phyloP scores from a whole-genome alignment of 2,888 invertebrate species.

The Carcina quercana region DNA sequence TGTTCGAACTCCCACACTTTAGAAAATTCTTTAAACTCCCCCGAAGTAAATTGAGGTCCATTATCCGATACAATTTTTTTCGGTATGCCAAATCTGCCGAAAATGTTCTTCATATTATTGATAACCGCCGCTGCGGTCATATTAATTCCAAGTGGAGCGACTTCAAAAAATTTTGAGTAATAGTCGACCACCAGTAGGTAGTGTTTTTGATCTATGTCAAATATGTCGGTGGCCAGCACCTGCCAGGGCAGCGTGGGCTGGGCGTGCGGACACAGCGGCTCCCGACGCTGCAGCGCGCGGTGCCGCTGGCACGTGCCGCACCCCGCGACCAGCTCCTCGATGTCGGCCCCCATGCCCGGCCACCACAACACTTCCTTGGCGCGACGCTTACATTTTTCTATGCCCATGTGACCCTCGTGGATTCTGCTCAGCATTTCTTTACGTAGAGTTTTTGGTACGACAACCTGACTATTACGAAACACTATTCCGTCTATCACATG shows the following conservation, averaged over 20 bases:
- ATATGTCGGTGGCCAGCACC: slow-evolving; percentile 3
- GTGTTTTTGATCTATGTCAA: slow-evolving; percentile 1
- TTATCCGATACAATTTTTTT: slow-evolving; percentile 6
- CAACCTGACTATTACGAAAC: slow-evolving; percentile 1
- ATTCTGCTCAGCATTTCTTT: slow-evolving; percentile 7
- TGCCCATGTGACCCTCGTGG: slow-evolving; percentile 12
- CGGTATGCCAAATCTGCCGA: slow-evolving; percentile 6
- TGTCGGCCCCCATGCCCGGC: slow-evolving; percentile 16
- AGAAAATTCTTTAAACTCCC: slow-evolving; percentile 5
- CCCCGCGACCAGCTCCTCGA: slow-evolving; percentile 10
- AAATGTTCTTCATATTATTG: slow-evolving; percentile 6
- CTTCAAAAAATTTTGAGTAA: slow-evolving; percentile 7
- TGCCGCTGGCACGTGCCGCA: slow-evolving; percentile 14
- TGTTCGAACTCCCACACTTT: slow-evolving; percentile 8
- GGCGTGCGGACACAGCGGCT: slow-evolving; percentile 14
- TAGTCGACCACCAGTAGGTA: slow-evolving; percentile 5
- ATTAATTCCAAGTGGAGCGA: slow-evolving; percentile 1
- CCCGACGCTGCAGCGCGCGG: slow-evolving; percentile 13
- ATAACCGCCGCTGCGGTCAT: slow-evolving; percentile 3
- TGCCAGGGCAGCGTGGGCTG: slow-evolving; percentile 7
- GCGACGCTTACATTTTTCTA: slow-evolving; percentile 12
- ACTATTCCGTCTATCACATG: slow-evolving; percentile 3
- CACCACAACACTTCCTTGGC: slow-evolving; percentile 16
- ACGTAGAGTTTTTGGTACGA: neutral
- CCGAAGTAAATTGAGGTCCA: slow-evolving; percentile 2